Conservation (phyloP, 2,797 vertebrate genomes). For the Amphiprion clarkii region DNA sequence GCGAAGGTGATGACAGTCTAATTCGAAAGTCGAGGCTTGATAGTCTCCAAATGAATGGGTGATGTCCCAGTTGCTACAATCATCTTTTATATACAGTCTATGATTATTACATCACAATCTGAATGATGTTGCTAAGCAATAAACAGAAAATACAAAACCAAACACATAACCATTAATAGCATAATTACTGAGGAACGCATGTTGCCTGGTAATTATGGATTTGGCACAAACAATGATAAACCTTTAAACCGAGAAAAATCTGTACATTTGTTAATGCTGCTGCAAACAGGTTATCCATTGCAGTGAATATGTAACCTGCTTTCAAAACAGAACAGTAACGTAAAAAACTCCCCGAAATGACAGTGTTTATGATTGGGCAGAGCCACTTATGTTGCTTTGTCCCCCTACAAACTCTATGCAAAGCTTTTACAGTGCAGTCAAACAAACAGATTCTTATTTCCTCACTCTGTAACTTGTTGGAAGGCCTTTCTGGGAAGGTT, state of each 20-base stretch:
- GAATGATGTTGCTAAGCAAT: conserved; percentile 34
- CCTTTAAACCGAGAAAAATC: conserved; percentile 32
- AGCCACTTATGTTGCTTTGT: not conserved
- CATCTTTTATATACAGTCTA: too few relatives aligned
- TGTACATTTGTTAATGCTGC: conserved; percentile 21
- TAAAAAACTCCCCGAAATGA: not conserved
- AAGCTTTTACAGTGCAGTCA: not conserved
- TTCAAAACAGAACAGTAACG: not conserved
- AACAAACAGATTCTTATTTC: not conserved
- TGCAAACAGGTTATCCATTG: conserved; percentile 6
- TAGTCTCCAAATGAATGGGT: too few relatives aligned
- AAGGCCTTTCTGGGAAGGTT: not conserved
- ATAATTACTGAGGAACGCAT: conserved; percentile 21
- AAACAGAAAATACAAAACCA: conserved; percentile 10
- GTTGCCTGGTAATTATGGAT: conserved; percentile 31
- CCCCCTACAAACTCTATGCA: not conserved
- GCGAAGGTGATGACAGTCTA: too few relatives aligned
- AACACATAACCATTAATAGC: conserved; percentile 38
- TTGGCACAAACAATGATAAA: conserved; percentile 40
- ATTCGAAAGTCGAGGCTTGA: too few relatives aligned
- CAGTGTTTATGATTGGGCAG: not conserved
- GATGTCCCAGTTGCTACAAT: too few relatives aligned
- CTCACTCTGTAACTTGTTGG: not conserved
- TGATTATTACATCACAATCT: conserved; percentile 4
- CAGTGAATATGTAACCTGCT: not conserved